phyloP scores from a whole-genome alignment of 2,113 vertebrate species.

The Oreotrochilus melanogaster region DNA sequence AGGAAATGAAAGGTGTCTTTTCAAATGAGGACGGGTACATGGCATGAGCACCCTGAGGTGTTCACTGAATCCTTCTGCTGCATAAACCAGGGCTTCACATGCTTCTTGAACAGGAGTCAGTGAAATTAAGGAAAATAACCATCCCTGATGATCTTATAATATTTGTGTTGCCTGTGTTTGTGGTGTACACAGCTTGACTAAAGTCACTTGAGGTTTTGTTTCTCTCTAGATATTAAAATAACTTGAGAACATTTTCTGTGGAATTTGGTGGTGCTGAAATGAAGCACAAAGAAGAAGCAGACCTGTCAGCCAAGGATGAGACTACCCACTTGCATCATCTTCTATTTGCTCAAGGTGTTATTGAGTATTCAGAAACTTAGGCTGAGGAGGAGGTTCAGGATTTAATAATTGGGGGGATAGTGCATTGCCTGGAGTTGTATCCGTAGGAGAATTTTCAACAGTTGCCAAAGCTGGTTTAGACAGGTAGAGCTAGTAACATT shows the following conservation, averaged over 20 bases:
- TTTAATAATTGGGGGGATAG: neutral
- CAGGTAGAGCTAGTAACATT: neutral
- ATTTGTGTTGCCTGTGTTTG: neutral
- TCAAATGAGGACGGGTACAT: neutral
- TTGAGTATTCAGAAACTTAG: constrained; percentile 6
- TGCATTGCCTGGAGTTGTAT: neutral
- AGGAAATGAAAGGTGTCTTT: neutral
- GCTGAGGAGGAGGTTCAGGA: neutral
- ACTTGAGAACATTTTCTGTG: neutral
- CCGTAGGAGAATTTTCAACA: neutral
- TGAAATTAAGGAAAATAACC: neutral
- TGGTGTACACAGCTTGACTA: neutral
- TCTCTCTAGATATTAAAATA: neutral
- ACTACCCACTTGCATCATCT: neutral
- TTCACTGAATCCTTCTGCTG: neutral
- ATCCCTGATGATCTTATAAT: neutral
- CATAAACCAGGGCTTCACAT: neutral
- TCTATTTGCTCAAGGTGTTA: constrained; percentile 33
- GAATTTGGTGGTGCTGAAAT: neutral
- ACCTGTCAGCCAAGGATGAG: neutral
- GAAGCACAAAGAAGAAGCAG: neutral
- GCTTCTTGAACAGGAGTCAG: neutral
- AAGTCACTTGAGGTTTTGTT: neutral
- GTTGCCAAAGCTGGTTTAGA: neutral
- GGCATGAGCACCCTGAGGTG: neutral